phyloP scores from a whole-genome alignment of 2,797 vertebrate genomes.

The Mycteria americana region DNA sequence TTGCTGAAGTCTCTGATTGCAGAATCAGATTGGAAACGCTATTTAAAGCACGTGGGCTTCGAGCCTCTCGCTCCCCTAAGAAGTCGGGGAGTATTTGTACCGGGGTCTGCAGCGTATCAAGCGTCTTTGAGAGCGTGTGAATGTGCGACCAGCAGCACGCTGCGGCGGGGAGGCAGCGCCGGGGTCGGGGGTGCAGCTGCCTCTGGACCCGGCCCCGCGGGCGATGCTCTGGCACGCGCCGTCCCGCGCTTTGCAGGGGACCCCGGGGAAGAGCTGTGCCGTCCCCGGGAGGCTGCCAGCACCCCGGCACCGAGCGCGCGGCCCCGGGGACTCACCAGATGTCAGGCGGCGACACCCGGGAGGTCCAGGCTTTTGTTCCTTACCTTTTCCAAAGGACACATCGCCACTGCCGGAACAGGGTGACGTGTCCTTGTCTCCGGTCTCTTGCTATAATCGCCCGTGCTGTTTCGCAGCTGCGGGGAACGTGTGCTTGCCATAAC shows the following conservation, averaged over 20 bases:
- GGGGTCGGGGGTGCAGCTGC: neutral
- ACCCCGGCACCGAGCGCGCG: accelerated
- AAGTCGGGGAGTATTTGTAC: accelerated
- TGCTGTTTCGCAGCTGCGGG: neutral
- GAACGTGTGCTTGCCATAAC: accelerated
- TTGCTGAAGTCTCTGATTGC: neutral
- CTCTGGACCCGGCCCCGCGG: accelerated
- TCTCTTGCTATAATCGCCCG: accelerated
- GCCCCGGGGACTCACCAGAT: neutral
- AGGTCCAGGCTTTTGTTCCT: neutral
- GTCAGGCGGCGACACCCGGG: neutral
- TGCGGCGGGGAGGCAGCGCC: accelerated
- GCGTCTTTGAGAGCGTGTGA: accelerated
- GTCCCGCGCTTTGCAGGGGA: neutral
- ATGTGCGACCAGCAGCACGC: accelerated
- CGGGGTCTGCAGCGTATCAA: accelerated
- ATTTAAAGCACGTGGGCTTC: accelerated
- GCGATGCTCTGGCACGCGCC: accelerated
- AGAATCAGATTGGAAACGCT: neutral
- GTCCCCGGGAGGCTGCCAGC: neutral
- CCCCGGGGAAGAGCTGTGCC: neutral
- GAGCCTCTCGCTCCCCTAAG: accelerated
- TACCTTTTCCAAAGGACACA: neutral
- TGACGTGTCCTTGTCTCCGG: neutral
- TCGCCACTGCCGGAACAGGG: neutral